A percentile compares a stretch with the other conserved stretches of the same genome.
phyloP scores from a whole-genome alignment of 2,113 vertebrate genomes.

The Chaetodon auriga region DNA sequence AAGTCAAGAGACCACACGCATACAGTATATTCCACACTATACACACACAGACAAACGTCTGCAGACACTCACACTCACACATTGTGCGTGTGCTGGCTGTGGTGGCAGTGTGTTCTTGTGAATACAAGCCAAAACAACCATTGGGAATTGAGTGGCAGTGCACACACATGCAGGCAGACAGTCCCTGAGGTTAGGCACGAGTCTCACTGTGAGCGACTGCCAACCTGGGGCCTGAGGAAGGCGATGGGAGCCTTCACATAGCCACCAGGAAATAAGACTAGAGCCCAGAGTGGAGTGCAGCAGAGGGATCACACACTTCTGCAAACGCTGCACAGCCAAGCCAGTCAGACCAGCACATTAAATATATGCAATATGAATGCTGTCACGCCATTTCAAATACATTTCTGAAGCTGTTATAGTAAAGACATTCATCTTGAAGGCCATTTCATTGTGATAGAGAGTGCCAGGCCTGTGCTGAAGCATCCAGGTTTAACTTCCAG shows the following conservation, averaged over 20 bases:
- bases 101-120: constrained; percentile 43
- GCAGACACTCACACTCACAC: constrained; percentile 24
- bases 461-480: neutral
- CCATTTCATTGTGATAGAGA: constrained; percentile 1
- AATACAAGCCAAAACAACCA: constrained; percentile 59
- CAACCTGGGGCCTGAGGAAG: constrained; percentile 45
- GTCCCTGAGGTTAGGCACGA: constrained; percentile 62
- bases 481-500: neutral
- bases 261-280: constrained; percentile 46
- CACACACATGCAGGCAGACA: constrained; percentile 41
- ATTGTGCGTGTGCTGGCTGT: constrained; percentile 27
- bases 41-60: constrained; percentile 31
- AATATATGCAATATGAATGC: constrained; percentile 11
- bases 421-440: constrained; percentile 19
- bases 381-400: neutral
- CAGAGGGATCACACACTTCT: constrained; percentile 39
- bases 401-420: neutral
- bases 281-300: constrained; percentile 33
- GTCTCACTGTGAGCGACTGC: constrained; percentile 51
- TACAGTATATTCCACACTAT: neutral
- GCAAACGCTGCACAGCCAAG: constrained; percentile 34
- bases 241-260: constrained; percentile 42
- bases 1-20: constrained; percentile 52
- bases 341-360: constrained; percentile 21
- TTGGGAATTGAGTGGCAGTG: constrained; percentile 35